Percentiles rank a stretch among this genome's conserved stretches.
Conservation (phyloP, 2,888 invertebrate genomes). For the Acleris holmiana region DNA sequence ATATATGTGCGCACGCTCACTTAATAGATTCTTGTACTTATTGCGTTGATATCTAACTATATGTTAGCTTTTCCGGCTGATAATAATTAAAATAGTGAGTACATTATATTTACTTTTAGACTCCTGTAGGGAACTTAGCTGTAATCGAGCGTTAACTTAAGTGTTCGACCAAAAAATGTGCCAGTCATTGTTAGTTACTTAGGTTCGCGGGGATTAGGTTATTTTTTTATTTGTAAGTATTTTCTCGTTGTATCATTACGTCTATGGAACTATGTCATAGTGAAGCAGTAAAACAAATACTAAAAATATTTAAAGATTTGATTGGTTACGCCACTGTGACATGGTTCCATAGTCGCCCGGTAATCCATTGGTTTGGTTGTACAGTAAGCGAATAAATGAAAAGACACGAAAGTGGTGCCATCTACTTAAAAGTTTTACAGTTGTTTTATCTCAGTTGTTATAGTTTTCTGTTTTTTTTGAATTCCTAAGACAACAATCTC, state of each 20-base stretch:
- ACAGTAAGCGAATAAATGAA: not conserved
- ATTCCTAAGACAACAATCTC: too few relatives aligned
- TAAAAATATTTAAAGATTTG: too few relatives aligned
- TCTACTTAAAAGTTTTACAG: not conserved
- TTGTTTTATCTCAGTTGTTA: too few relatives aligned
- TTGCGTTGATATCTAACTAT: not conserved
- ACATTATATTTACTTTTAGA: slow-evolving; percentile 10
- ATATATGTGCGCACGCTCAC: slow-evolving; percentile 16
- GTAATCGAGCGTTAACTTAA: slow-evolving; percentile 13
- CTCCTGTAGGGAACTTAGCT: not conserved
- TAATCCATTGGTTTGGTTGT: too few relatives aligned
- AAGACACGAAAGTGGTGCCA: not conserved
- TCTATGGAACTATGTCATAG: too few relatives aligned
- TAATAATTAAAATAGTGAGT: slow-evolving; percentile 16
- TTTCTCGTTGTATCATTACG: not conserved
- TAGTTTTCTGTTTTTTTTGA: too few relatives aligned
- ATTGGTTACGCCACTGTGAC: too few relatives aligned
- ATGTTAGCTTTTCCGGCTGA: not conserved
- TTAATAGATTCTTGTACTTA: slow-evolving; percentile 34
- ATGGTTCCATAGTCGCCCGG: too few relatives aligned
- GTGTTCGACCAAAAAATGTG: slow-evolving; percentile 27
- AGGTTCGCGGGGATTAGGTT: slow-evolving; percentile 2
- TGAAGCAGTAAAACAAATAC: too few relatives aligned
- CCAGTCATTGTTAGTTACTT: slow-evolving; percentile 23
- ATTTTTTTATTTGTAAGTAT: not conserved